Percentiles rank a stretch among this genome's conserved stretches.
Evolutionary conservation across 2,797 vertebrate species (phyloP).

Genomic region (Sebastes aleutianus): DNA sequence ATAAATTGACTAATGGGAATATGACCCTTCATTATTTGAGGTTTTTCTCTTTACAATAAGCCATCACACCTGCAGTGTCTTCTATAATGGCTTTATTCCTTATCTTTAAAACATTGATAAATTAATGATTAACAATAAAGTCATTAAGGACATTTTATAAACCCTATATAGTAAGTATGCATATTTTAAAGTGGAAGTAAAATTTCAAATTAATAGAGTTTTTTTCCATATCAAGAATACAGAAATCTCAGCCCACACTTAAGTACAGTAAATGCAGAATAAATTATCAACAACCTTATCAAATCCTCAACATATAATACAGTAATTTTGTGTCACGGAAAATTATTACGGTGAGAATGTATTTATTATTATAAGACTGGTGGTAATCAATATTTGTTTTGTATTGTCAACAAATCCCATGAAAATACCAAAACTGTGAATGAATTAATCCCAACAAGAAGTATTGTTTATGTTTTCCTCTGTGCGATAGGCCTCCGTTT

Average conservation of each 20-base stretch:
- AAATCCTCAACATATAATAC: not conserved
- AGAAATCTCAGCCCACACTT: not conserved
- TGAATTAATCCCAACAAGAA: not conserved
- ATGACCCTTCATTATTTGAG: not conserved
- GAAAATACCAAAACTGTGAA: not conserved
- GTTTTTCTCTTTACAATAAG: slow-evolving; percentile 16
- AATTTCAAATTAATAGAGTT: not conserved
- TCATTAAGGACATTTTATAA: not conserved
- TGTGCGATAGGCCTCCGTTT: not conserved
- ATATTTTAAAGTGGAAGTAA: not conserved
- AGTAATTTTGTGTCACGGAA: not conserved
- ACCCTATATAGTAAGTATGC: not conserved
- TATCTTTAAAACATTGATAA: slow-evolving; percentile 17
- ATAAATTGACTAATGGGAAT: slow-evolving; percentile 5
- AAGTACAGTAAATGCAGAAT: not conserved
- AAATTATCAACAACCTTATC: not conserved
- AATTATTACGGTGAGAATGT: not conserved
- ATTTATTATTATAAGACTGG: not conserved
- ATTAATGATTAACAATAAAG: not conserved
- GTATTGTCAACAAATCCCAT: not conserved
- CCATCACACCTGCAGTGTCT: not conserved
- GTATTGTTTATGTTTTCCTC: not conserved
- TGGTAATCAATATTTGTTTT: not conserved
- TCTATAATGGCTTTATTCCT: not conserved
- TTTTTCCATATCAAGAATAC: not conserved